phyloP scores from a whole-genome alignment of 1,140 invertebrate species.

The Drosophila ogumai region DNA sequence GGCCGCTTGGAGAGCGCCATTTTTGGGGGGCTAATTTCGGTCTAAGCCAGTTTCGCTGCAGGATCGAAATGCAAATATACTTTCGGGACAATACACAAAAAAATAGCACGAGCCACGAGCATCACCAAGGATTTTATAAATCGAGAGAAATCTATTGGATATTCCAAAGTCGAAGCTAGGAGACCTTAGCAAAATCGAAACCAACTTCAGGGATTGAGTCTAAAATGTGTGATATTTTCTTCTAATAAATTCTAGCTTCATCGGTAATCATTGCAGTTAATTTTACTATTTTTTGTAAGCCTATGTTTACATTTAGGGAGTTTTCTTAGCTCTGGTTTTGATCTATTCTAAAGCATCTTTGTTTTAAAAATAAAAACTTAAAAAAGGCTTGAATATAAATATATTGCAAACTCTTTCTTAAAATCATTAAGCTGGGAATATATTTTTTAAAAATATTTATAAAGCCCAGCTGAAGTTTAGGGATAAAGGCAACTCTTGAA shows the following conservation, averaged over 20 bases:
- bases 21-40: slow-evolving; percentile 11
- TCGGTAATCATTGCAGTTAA: not conserved
- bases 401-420: too few relatives aligned
- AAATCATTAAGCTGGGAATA: too few relatives aligned
- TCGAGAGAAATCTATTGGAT: not conserved
- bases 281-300: not conserved
- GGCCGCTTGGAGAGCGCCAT: slow-evolving; percentile 84
- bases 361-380: not conserved
- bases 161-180: slow-evolving; percentile 1
- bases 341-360: not conserved
- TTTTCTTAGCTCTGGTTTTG: not conserved
- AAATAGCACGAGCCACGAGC: not conserved
- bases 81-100: not conserved
- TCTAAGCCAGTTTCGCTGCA: slow-evolving; percentile 16
- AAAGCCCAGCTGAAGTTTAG: too few relatives aligned
- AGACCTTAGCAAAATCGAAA: slow-evolving; percentile 41
- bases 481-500: too few relatives aligned
- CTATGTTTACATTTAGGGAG: too few relatives aligned
- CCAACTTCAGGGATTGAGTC: too few relatives aligned
- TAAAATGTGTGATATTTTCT: not conserved
- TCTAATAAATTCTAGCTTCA: not conserved
- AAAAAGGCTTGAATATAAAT: not conserved
- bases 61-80: slow-evolving; percentile 12
- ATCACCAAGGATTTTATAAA: not conserved
- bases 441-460: too few relatives aligned